These are phyloP conservation scores for Fabriciana adippe DNA, from an alignment of 2,888 invertebrate genomes.

Conservation along the genomic window DNA sequence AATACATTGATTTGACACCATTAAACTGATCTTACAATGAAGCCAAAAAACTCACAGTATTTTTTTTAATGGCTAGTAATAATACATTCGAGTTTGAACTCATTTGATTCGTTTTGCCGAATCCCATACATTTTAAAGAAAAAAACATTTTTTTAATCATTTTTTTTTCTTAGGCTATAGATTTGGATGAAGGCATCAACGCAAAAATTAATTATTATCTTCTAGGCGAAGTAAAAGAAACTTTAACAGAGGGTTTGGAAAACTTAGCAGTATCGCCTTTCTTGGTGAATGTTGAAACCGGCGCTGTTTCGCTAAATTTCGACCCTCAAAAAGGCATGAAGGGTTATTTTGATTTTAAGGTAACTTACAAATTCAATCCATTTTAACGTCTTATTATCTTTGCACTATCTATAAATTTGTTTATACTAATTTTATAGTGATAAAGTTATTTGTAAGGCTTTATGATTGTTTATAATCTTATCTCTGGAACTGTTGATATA, in stretches of 20 bases:
- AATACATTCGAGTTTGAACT: too few species aligned
- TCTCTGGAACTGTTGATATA: too few species aligned
- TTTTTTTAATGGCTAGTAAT: too few species aligned
- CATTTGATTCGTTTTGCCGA: background rate
- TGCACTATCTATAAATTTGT: background rate
- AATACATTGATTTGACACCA: too few species aligned
- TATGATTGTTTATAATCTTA: too few species aligned
- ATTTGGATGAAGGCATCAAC: conserved; percentile 89
- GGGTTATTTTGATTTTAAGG: conserved; percentile 96
- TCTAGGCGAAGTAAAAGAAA: conserved; percentile 90
- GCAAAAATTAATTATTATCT: conserved; percentile 89
- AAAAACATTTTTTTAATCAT: background rate
- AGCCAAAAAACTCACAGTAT: too few species aligned
- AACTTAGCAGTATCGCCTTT: conserved; percentile 91
- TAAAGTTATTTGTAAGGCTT: too few species aligned
- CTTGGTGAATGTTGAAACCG: conserved; percentile 90
- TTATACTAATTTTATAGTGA: background rate
- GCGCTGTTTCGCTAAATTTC: conserved; percentile 93
- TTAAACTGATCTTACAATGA: too few species aligned
- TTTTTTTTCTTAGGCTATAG: conserved; percentile 82
- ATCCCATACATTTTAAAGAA: background rate
- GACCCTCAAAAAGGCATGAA: conserved; percentile 98
- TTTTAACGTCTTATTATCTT: conserved; percentile 23
- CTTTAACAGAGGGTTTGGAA: conserved; percentile 92
- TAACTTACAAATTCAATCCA: conserved; percentile 49